A percentile compares a stretch with the other conserved stretches of the same genome.
These are phyloP conservation scores for Dorcus hopei DNA, from an alignment of 2,888 invertebrate genomes.

Conservation along the genomic window DNA sequence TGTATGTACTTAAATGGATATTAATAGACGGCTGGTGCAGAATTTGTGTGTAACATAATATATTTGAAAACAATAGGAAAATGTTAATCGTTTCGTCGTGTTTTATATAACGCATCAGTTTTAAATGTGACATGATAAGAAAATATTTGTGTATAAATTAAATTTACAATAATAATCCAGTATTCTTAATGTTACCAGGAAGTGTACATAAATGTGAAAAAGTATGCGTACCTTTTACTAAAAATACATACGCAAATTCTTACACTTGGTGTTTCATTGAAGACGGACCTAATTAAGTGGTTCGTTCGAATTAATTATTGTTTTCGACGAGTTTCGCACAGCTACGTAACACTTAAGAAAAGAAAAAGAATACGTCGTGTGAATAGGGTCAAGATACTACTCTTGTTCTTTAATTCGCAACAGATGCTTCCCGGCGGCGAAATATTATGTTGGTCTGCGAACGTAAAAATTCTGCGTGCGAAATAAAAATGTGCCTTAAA, in stretches of 20 bases:
- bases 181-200: constrained; percentile 49
- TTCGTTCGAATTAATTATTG: too few relatives aligned
- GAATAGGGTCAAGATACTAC: not conserved
- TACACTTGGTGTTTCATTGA: constrained; percentile 26
- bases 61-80: constrained; percentile 16
- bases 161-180: constrained; percentile 44
- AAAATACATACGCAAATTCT: constrained; percentile 33
- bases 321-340: too few relatives aligned
- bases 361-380: not conserved
- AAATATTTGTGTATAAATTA: constrained; percentile 34
- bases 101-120: constrained; percentile 27
- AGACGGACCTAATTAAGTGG: not conserved
- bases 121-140: constrained; percentile 35
- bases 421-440: not conserved
- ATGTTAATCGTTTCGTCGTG: constrained; percentile 27
- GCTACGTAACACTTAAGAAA: not conserved
- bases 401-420: not conserved
- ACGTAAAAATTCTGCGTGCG: too few relatives aligned
- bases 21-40: constrained; percentile 14
- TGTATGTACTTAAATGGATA: constrained; percentile 26
- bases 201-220: constrained; percentile 39
- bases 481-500: too few relatives aligned
- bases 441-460: too few relatives aligned
- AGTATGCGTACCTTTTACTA: constrained; percentile 42
- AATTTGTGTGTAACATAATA: constrained; percentile 6